These are phyloP conservation scores for Melitaea cinxia DNA, from an alignment of 1,140 invertebrate species.

Conservation along the genomic window DNA sequence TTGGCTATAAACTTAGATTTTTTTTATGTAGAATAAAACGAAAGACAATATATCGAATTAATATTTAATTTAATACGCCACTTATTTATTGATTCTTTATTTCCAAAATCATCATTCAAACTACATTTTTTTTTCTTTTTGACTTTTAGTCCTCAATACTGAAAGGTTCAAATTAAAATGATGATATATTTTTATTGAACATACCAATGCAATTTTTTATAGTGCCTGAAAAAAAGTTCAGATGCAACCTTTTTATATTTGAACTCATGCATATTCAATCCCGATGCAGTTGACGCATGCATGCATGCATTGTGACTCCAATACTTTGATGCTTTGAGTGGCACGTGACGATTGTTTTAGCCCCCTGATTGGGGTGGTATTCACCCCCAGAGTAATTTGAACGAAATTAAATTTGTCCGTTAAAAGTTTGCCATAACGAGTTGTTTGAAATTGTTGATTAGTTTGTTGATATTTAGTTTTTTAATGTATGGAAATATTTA, in stretches of 20 bases:
- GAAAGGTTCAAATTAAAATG: too few relatives aligned
- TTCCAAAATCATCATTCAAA: too few relatives aligned
- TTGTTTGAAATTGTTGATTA: background rate
- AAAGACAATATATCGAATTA: too few relatives aligned
- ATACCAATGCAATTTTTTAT: background rate
- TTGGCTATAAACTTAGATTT: too few relatives aligned
- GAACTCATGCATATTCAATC: constrained; percentile 21
- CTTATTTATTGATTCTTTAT: too few relatives aligned
- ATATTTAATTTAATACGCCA: too few relatives aligned
- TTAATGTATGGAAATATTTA: background rate
- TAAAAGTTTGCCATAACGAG: background rate
- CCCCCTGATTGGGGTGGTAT: constrained; percentile 1
- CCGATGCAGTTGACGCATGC: constrained; percentile 27
- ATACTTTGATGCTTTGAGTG: constrained; percentile 29
- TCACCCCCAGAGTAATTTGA: background rate
- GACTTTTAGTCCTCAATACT: too few relatives aligned
- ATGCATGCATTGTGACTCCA: constrained; percentile 27
- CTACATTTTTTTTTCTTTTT: too few relatives aligned
- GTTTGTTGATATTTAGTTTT: constrained; percentile 1
- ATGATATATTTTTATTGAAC: too few relatives aligned
- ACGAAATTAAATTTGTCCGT: background rate
- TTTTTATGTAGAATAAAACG: too few relatives aligned
- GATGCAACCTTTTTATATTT: constrained; percentile 7
- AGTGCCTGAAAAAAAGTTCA: background rate
- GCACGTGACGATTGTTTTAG: constrained; percentile 15